phyloP scores from a whole-genome alignment of 2,113 vertebrate genomes.

The Isurus oxyrinchus region DNA sequence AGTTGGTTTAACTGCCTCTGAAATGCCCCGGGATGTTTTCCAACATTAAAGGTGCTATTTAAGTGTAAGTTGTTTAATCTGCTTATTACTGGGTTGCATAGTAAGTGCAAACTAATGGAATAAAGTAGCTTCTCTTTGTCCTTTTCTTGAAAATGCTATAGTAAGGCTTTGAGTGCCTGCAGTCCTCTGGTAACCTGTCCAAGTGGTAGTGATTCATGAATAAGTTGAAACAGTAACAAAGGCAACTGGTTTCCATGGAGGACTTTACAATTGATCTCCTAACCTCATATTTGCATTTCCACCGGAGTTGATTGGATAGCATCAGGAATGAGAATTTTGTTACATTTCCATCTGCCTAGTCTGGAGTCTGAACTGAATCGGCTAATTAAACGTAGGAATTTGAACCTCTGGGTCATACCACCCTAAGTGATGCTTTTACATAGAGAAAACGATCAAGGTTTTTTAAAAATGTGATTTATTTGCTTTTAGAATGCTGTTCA shows the following conservation, averaged over 20 bases:
- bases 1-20: neutral
- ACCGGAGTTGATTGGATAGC: neutral
- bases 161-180: neutral
- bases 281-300: neutral
- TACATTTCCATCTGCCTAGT: too few relatives aligned
- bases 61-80: neutral
- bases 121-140: neutral
- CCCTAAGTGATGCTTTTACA: neutral
- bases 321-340: neutral
- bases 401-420: neutral
- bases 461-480: neutral
- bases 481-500: neutral
- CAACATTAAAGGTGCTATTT: neutral
- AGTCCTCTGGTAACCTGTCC: neutral
- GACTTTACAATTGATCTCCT: neutral
- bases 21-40: neutral
- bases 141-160: neutral
- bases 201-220: neutral
- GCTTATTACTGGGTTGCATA: neutral
- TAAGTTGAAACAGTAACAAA: neutral
- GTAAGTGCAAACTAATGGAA: neutral
- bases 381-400: neutral
- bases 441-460: neutral
- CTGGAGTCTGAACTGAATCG: neutral
- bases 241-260: neutral